Base-by-base conservation (phyloP, 2,113 vertebrate genomes). In the Alosa alosa region DNA sequence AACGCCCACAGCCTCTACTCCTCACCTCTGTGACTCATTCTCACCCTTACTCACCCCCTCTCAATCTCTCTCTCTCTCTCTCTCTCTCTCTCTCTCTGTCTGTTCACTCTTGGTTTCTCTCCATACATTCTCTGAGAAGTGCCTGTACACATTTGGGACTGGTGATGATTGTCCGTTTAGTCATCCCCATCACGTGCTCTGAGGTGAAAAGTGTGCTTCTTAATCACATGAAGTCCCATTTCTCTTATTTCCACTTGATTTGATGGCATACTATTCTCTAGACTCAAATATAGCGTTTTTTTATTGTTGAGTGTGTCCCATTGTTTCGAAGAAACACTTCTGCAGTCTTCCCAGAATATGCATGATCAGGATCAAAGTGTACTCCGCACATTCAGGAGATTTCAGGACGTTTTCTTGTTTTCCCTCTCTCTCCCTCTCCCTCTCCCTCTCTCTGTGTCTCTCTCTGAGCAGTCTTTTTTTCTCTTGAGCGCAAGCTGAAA, bases 21-120 rank as follows among this genome's bases (percentile, higher is more conserved):
- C 72, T 78, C 72, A 78, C 72, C 72, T 78, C 72, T 15, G 72
- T 78, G 72, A 78, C 72, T 78, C 72, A 78, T 78, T 78, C 15
- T 15, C 72, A 78, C 72, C 72, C 72, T 9, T 36, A 41, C 72
- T 36, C 72, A 15, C 25, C 68, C 60, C 60, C 5, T 68, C 82
- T 86, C 89, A 88, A 83, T 86, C 72, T 85, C n/a, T 85, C 72
- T 52, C 84, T 55, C 18, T 60, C 10, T 36, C 31, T 36, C 25
- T 78, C 3, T 36, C 4, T 36, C 2, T 78, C 64, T 31, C 0
- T 15, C 4, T 36, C 2, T 78, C 64, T 31, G 0, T 15, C 15
- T 18, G 4, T 36, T 39, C 3, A 13, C 31, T 36, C 25, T 78
- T 5, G 4, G 1, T 39, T 39, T 39, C 13, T 78, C 36, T 39